A percentile compares a stretch with the other conserved stretches of the same genome.
Evolutionary conservation across 2,113 vertebrate species (phyloP).

Genomic region (Sisor rabdophorus): DNA sequence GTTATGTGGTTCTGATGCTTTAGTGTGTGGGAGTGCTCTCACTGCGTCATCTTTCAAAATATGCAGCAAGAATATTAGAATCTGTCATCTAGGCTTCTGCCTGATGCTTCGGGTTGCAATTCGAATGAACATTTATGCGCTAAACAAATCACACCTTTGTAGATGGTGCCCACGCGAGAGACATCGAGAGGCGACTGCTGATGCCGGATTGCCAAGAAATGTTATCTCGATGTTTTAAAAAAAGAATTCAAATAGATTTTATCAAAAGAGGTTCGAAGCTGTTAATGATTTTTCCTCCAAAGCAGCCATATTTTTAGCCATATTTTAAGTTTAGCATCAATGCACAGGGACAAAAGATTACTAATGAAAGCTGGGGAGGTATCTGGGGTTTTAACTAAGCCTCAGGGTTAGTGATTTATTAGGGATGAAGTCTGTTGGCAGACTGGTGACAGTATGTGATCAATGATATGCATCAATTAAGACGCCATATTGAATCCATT

Average conservation of each 20-base stretch:
- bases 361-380: background rate
- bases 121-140: conserved; percentile 19
- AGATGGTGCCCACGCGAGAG: conserved; percentile 17
- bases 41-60: conserved; percentile 25
- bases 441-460: background rate
- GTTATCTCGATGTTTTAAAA: background rate
- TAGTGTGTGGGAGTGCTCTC: conserved; percentile 4
- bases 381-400: background rate
- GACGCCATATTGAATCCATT: background rate
- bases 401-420: background rate
- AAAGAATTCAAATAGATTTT: background rate
- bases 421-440: background rate
- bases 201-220: background rate
- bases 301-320: background rate
- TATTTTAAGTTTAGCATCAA: background rate
- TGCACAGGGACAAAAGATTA: background rate
- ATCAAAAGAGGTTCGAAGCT: background rate
- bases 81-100: background rate
- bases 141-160: conserved; percentile 14
- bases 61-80: conserved; percentile 16
- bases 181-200: background rate
- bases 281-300: background rate
- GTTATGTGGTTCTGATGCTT: background rate
- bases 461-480: background rate
- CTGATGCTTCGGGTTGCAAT: conserved; percentile 9